Base-by-base conservation (phyloP, 2,888 invertebrate genomes). In the Chloromyia formosa region DNA sequence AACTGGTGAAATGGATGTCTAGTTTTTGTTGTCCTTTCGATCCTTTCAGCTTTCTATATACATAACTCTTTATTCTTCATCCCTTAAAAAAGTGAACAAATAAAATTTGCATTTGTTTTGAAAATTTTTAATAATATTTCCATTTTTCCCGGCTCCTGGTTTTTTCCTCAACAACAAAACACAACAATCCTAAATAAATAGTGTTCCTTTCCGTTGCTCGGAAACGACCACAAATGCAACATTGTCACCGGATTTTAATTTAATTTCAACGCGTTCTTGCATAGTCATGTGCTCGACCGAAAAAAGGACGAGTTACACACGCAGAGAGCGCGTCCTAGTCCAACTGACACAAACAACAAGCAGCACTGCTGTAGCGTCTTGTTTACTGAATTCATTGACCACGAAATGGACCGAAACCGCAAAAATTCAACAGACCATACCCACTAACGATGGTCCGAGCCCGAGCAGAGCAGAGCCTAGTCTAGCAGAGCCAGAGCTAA, bases 401-500 rank as follows among this genome's bases (percentile, higher is more conserved):
- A 73, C 75, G 60, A 54, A 75, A 61, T 54, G 62, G 74, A 71
- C 71, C 40, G 27, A 20, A 42, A 56, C 42, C 71, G 23, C 56
- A 40, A 71, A 35, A 71, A 71, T 40, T 71, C 56, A 42, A 56
- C 71, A 20, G 56, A 66, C 45, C 27, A 35, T 35, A 35, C 3
- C n/a, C 45, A 66, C 66, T 16, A 56, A n/a, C n/a, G n/a, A n/a
- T n/a, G n/a, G n/a, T n/a, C n/a, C n/a, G n/a, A n/a, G n/a, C n/a
- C n/a, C n/a, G 54, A n/a, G 16, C 69, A 69, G 54, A 58, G 75
- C 75, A 35, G 27, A 35, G 7, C 27, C 27, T 7, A 35, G 2
- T 7, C 27, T 35, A 7, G 27, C 27, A 4, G 75, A 74, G 75
- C 76, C 73, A 75, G 75, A 64, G 66, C 77, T 77, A 77, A 78